phyloP scores from a whole-genome alignment of 1,140 invertebrate genomes.

The Mamestra configurata region DNA sequence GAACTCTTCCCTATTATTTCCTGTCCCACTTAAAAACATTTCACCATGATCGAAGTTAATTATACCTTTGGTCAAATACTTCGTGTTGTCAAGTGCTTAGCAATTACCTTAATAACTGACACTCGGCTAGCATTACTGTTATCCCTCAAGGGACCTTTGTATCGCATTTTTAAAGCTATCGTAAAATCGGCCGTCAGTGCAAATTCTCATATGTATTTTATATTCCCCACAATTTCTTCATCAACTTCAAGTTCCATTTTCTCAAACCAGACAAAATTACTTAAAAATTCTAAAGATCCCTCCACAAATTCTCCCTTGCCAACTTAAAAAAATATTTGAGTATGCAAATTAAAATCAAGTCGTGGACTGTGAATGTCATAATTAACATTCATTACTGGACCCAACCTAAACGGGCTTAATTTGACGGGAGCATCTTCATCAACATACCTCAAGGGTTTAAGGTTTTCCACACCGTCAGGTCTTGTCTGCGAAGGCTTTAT shows the following conservation, averaged over 20 bases:
- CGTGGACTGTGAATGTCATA: conserved; percentile 41
- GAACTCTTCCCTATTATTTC: not conserved
- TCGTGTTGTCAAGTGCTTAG: not conserved
- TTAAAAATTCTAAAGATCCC: conserved; percentile 1
- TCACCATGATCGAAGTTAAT: not conserved
- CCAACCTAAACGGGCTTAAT: conserved; percentile 64
- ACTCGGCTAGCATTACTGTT: not conserved
- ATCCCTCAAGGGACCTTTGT: not conserved
- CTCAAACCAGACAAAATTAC: conserved; percentile 5
- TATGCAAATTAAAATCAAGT: conserved; percentile 30
- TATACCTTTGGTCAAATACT: not conserved
- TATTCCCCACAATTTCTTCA: not conserved
- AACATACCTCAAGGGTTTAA: conserved; percentile 72
- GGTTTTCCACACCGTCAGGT: conserved; percentile 71
- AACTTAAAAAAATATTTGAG: conserved; percentile 18
- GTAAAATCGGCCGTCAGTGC: not conserved
- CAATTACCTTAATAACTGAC: conserved; percentile 5
- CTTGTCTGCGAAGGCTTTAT: conserved; percentile 65
- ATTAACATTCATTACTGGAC: conserved; percentile 60
- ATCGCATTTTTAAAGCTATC: not conserved
- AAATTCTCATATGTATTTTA: not conserved
- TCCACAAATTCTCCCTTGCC: not conserved
- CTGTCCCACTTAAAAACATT: not conserved
- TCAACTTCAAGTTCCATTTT: not conserved
- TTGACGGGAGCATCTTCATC: conserved; percentile 70